Conservation (phyloP, 2,113 vertebrate species). For the Globicephala melas region DNA sequence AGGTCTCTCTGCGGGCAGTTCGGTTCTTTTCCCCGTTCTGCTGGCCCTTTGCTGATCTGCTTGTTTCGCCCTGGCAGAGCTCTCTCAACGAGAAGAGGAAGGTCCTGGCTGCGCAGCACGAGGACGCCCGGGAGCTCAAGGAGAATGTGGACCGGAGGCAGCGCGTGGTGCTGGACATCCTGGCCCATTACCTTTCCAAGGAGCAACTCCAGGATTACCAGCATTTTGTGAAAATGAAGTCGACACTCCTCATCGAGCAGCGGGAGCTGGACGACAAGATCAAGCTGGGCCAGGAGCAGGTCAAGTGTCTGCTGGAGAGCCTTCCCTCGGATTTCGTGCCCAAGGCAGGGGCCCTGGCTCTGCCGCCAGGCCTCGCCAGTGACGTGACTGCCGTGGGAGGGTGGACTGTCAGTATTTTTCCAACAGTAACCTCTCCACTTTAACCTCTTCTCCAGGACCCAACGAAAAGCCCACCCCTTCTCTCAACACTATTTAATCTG, state of each 20-base stretch:
- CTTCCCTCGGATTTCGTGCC: constrained; percentile 80
- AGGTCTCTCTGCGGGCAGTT: background rate
- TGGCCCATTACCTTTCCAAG: constrained; percentile 86
- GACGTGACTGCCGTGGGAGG: background rate
- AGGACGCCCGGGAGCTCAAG: constrained; percentile 96
- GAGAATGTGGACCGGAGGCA: constrained; percentile 96
- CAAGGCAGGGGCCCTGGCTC: constrained; percentile 66
- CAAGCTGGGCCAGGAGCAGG: constrained; percentile 91
- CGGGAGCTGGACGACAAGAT: constrained; percentile 94
- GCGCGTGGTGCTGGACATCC: constrained; percentile 88
- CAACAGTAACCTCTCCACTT: constrained; percentile 75
- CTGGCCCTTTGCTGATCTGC: constrained; percentile 4
- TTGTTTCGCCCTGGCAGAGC: constrained; percentile 81
- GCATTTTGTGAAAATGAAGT: constrained; percentile 91
- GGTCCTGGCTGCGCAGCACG: constrained; percentile 91
- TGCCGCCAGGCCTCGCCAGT: background rate
- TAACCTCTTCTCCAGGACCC: constrained; percentile 60
- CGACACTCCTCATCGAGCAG: constrained; percentile 92
- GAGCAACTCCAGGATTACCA: constrained; percentile 91
- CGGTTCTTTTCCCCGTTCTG: background rate
- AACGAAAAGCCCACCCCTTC: background rate
- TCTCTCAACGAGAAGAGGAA: constrained; percentile 90
- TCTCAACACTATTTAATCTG: constrained; percentile 59
- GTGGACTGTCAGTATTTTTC: constrained; percentile 40
- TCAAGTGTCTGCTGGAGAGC: constrained; percentile 88